phyloP scores from a whole-genome alignment of 1,140 invertebrate genomes.

The Drosophila sechellia region DNA sequence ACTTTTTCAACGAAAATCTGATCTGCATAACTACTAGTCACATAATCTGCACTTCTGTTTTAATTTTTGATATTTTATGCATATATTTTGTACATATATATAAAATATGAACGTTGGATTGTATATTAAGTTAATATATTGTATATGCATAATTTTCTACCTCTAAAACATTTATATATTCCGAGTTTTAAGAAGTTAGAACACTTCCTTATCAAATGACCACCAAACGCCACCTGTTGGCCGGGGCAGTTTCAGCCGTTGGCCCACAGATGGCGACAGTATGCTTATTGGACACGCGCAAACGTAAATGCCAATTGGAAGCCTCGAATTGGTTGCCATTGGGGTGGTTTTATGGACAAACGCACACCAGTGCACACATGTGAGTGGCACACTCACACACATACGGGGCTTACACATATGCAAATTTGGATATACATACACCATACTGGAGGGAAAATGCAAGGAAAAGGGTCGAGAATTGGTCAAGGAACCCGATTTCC shows the following conservation, averaged over 20 bases:
- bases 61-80: too few relatives aligned
- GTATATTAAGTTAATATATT: too few relatives aligned
- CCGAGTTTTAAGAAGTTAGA: not conserved
- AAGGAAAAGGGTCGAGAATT: slow-evolving; percentile 13
- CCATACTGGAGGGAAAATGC: not conserved
- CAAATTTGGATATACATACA: slow-evolving; percentile 16
- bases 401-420: slow-evolving; percentile 1
- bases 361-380: slow-evolving; percentile 14
- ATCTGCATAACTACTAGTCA: not conserved
- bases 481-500: slow-evolving; percentile 39
- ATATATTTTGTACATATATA: too few relatives aligned
- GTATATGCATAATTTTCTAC: too few relatives aligned
- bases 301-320: slow-evolving; percentile 80
- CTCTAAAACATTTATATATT: not conserved
- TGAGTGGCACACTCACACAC: slow-evolving; percentile 8
- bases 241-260: slow-evolving; percentile 19
- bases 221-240: slow-evolving; percentile 60
- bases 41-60: too few relatives aligned
- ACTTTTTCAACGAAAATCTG: too few relatives aligned
- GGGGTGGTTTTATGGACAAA: slow-evolving; percentile 62
- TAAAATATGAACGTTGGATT: too few relatives aligned
- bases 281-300: slow-evolving; percentile 76
- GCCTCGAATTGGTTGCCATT: slow-evolving; percentile 53
- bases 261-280: slow-evolving; percentile 59
- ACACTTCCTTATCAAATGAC: not conserved